Evolutionary conservation across 1,140 invertebrate species (phyloP).

Genomic region (Ips nitidus): DNA sequence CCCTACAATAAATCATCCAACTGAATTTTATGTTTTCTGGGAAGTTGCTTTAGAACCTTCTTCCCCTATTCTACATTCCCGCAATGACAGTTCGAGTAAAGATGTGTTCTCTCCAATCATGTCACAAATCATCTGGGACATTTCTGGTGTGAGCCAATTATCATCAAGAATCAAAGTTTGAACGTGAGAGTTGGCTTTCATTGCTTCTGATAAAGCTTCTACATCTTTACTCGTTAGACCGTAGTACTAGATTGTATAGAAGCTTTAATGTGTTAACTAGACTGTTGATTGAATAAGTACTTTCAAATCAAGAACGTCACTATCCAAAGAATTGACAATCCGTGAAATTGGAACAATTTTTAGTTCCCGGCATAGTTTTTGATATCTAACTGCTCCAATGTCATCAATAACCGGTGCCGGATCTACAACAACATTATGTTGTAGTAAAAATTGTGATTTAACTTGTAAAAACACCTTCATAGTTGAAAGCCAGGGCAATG

Average conservation of each 20-base stretch:
- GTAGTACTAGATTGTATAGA: conserved; percentile 49
- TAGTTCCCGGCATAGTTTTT: conserved; percentile 52
- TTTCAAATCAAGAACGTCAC: conserved; percentile 51
- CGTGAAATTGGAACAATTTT: conserved; percentile 50
- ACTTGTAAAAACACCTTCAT: conserved; percentile 33
- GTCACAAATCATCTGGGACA: conserved; percentile 52
- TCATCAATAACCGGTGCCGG: conserved; percentile 47
- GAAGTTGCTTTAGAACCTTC: conserved; percentile 36
- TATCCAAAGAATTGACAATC: conserved; percentile 50
- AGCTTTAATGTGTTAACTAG: neutral
- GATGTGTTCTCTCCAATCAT: conserved; percentile 52
- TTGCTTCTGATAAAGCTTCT: conserved; percentile 50
- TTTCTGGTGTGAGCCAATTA: conserved; percentile 53
- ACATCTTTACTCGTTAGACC: conserved; percentile 52
- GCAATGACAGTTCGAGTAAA: conserved; percentile 52
- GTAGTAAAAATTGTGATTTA: neutral
- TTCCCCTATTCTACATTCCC: conserved; percentile 54
- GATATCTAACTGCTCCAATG: conserved; percentile 54
- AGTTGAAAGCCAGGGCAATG: conserved; percentile 51
- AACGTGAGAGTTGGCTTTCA: conserved; percentile 52
- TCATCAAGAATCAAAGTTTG: conserved; percentile 52
- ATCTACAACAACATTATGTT: conserved; percentile 37
- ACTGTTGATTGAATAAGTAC: conserved; percentile 23
- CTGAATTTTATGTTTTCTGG: neutral
- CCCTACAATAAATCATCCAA: conserved; percentile 32